These are phyloP conservation scores for Dolichallabes microphthalmus DNA, from an alignment of 2,113 vertebrate genomes.

Conservation along the genomic window DNA sequence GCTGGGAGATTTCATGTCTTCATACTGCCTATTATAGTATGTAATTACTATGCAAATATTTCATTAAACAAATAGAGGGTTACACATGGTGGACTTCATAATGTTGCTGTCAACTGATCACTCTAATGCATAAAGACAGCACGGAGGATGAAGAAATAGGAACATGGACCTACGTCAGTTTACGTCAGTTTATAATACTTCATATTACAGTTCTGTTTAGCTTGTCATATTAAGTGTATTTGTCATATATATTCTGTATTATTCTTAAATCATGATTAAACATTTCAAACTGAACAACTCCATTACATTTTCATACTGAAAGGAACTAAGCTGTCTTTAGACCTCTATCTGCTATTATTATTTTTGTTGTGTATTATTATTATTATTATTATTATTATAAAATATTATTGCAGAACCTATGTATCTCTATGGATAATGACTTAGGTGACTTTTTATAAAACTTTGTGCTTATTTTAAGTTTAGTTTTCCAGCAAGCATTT, in stretches of 20 bases:
- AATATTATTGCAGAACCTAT: background rate
- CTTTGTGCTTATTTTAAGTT: background rate
- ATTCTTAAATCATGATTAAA: constrained; percentile 12
- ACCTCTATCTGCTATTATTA: background rate
- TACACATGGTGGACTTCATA: background rate
- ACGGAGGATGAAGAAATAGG: background rate
- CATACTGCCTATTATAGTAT: constrained; percentile 33
- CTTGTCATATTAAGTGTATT: background rate
- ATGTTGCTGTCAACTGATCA: background rate
- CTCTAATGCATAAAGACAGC: background rate
- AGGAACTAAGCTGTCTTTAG: background rate
- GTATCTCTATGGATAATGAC: background rate
- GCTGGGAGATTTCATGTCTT: background rate
- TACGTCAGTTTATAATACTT: constrained; percentile 9
- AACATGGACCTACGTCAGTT: background rate
- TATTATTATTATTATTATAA: constrained; percentile 9
- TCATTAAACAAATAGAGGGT: constrained; percentile 7
- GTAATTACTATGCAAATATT: constrained; percentile 72
- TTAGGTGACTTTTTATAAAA: background rate
- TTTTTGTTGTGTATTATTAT: background rate
- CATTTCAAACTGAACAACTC: background rate
- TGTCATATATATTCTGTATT: constrained; percentile 11
- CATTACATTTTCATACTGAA: background rate
- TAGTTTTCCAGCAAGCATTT: background rate
- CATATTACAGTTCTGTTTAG: constrained; percentile 18